Conservation (phyloP, 37 sponge, comb jelly and placozoan genomes). For the Aplysina aerophoba region DNA sequence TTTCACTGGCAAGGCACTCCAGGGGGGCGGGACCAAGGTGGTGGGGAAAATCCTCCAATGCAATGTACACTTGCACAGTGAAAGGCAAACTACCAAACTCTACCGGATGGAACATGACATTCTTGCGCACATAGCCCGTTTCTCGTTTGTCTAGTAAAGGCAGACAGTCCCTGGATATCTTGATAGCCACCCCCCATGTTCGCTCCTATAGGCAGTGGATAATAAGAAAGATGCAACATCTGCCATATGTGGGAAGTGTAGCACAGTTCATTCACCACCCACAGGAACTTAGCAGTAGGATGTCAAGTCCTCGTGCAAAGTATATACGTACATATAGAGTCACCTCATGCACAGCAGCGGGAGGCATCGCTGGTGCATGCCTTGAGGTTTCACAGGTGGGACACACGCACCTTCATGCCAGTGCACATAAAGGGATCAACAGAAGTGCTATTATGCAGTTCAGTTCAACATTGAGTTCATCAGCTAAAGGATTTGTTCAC, state of each 20-base stretch:
- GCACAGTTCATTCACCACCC: too few relatives aligned
- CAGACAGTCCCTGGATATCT: slow-evolving; percentile 55
- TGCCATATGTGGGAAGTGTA: too few relatives aligned
- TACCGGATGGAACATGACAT: slow-evolving; percentile 73
- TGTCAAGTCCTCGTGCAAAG: neutral
- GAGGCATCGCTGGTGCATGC: too few relatives aligned
- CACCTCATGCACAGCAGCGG: too few relatives aligned
- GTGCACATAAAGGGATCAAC: too few relatives aligned
- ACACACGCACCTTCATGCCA: too few relatives aligned
- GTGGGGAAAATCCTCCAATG: slow-evolving; percentile 71
- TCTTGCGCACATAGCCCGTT: slow-evolving; percentile 73
- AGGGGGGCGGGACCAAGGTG: slow-evolving; percentile 85
- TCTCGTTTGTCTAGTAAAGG: slow-evolving; percentile 82
- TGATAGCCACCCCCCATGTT: slow-evolving; percentile 91
- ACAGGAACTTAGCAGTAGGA: too few relatives aligned
- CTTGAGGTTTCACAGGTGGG: too few relatives aligned
- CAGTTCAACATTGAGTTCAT: too few relatives aligned
- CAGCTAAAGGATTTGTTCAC: too few relatives aligned
- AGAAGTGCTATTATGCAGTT: too few relatives aligned
- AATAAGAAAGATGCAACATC: neutral
- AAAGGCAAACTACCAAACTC: slow-evolving; percentile 38
- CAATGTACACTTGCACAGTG: slow-evolving; percentile 79
- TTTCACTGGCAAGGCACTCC: slow-evolving; percentile 59
- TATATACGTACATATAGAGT: neutral
- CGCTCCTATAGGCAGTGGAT: slow-evolving; percentile 27